Evolutionary conservation across 2,797 vertebrate species (phyloP).

Genomic region (Austrolebias charrua): DNA sequence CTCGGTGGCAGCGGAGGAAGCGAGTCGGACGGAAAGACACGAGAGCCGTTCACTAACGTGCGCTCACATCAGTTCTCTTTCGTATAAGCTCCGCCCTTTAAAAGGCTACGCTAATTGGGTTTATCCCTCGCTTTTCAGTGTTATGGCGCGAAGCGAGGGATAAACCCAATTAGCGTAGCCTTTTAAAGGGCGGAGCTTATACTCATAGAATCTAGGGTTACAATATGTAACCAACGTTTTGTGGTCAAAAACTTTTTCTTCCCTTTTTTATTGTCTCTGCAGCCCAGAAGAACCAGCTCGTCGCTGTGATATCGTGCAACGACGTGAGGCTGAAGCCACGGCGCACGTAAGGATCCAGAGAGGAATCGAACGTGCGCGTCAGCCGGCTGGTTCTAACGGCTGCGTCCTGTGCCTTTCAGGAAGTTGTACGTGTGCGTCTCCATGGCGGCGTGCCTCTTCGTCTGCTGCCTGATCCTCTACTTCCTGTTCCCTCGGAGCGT

Average conservation of each 20-base stretch:
- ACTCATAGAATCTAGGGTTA: no score
- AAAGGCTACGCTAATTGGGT: no score
- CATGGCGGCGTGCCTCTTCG: slow-evolving; percentile 78
- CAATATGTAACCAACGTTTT: no score
- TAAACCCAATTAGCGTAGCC: no score
- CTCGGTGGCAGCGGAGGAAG: neutral
- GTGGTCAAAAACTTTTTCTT: neutral
- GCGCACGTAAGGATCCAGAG: slow-evolving; percentile 80
- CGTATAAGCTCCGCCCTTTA: no score
- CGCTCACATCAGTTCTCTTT: slow-evolving; percentile 34
- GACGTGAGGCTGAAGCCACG: slow-evolving; percentile 87
- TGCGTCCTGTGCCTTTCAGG: slow-evolving; percentile 67
- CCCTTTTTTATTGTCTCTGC: slow-evolving; percentile 11
- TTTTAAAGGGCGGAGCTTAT: no score
- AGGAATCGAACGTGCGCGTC: neutral
- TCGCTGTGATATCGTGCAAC: slow-evolving; percentile 91
- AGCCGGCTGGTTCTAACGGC: neutral
- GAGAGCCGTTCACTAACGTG: no score
- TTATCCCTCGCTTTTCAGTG: no score
- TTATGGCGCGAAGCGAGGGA: no score
- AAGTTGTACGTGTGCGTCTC: slow-evolving; percentile 85
- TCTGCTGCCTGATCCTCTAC: slow-evolving; percentile 80
- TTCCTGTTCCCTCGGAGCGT: slow-evolving; percentile 89
- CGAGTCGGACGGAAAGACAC: neutral
- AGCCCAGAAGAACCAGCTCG: slow-evolving; percentile 86